Evolutionary conservation across 1,140 invertebrate genomes (phyloP), one percentile per base, ranked within the genome.

Genomic region (Drosophila jambulina): DNA sequence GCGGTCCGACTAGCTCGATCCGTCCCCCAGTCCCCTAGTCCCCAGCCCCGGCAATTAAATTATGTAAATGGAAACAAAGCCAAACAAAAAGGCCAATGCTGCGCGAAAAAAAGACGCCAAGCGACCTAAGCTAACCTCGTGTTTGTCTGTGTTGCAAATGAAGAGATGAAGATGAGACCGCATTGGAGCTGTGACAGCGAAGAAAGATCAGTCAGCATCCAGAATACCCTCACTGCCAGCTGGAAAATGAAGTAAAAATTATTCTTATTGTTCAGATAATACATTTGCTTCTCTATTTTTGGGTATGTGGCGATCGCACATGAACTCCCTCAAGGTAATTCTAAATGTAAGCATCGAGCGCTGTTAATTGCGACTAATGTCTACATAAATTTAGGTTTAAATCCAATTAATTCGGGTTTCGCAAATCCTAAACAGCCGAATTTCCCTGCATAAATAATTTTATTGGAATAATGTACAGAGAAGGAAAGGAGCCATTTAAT

Each of bases 41-140:
- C 29, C 3, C 42, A 36, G 21, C 57, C 68, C 40, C 34, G 59
- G 75, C 65, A 87, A 88, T 88, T 80, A 88, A 88, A 71, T 69
- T 88, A 87, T 87, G 83, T 87, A 88, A 87, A 87, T 87, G 63
- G 80, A 88, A 74, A 74, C 84, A 84, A 78, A 83, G 63, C 53
- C 58, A 82, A 64, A 59, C 56, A 83, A 83, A 80, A 88, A 83
- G 84, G 84, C 84, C 84, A 87, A 87, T 90, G 84, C 82, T 79
- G 83, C 84, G 84, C 83, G 61, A 86, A 86, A 54, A 86, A 87
- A 51, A 48, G 34, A 72, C 46, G 51, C 43, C 56, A 45, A 77
- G 29, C 27, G 49, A 60, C 32, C 46, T 46, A 25, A 71, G 75
- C 63, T 78, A 77, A 87, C 82, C 82, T 86, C 82, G 81, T 51